Base-by-base conservation (phyloP, 2,113 vertebrate genomes). In the Geothlypis trichas region DNA sequence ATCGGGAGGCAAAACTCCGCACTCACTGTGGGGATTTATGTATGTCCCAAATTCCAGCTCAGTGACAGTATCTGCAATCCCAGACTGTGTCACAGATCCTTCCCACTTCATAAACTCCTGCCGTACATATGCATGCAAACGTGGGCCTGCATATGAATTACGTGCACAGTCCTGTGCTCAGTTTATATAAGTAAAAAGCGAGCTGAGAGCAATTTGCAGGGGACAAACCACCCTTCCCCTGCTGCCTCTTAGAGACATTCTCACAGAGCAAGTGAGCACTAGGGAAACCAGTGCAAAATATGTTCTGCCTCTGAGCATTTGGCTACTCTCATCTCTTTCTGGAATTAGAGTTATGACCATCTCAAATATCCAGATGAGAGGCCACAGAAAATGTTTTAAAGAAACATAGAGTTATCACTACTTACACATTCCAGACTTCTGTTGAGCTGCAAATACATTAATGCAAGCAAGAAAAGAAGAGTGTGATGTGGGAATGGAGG, bases 381-480 rank as follows among this genome's bases (percentile, higher is more conserved):
- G 89, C 61, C 88, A 96, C 49, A 0, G 90, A 93, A 96, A 96
- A 95, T 92, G 73, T 96, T 96, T 95, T 84, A 87, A 93, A 96
- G 88, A 87, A 94, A 95, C 86, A 81, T 37, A 93, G 89, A 96
- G 66, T 97, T 96, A 97, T 96, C 96, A 81, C 93, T 94, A 81
- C 95, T 94, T 95, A 96, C 93, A 96, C 93, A 97, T 90, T 97
- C 95, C 92, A 95, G 92, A 96, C 80, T 94, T 95, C 92, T 90
- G 92, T 96, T 97, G 88, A 92, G 88, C 90, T 93, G 92, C 88
- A 96, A 96, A 95, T 75, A 93, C 95, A 96, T 97, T 96, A 96
- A 94, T 82, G 88, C 93, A 93, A 90, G 96, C 91, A 96, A 96
- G 90, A 96, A 97, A 93, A 93, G 90, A 89, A 88, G 92, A 92